phyloP scores from a whole-genome alignment of 2,113 vertebrate species.

The Tachysurus fulvidraco region DNA sequence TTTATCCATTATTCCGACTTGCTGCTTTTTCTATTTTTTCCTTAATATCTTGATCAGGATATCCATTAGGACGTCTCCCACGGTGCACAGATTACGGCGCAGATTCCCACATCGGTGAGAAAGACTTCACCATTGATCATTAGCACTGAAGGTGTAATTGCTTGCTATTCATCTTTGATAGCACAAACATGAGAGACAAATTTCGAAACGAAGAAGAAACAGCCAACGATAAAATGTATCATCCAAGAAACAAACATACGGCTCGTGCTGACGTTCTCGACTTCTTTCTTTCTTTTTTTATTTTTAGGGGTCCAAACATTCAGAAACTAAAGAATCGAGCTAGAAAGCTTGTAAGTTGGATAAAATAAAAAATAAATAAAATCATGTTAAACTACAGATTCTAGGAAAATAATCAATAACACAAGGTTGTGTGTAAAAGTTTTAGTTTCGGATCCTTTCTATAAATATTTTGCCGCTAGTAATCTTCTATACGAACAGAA shows the following conservation, averaged over 20 bases:
- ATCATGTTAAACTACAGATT: background rate
- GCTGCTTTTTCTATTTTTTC: slow-evolving; percentile 34
- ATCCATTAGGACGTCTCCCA: slow-evolving; percentile 39
- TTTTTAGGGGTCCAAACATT: background rate
- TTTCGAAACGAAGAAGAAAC: background rate
- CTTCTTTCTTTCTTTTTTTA: too few species aligned
- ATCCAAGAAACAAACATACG: background rate
- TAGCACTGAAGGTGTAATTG: slow-evolving; percentile 33
- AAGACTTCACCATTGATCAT: slow-evolving; percentile 42
- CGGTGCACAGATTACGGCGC: slow-evolving; percentile 37
- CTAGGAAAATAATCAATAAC: background rate
- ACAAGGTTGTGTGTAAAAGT: background rate
- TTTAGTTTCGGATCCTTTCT: too few species aligned
- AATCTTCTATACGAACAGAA: too few species aligned
- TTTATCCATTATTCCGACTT: slow-evolving; percentile 37
- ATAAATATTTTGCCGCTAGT: too few species aligned
- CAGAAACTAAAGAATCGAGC: background rate
- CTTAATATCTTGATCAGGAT: slow-evolving; percentile 39
- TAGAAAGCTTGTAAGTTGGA: background rate
- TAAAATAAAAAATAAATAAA: background rate
- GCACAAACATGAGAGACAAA: background rate
- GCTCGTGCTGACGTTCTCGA: background rate
- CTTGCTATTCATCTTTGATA: slow-evolving; percentile 42
- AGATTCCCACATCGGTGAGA: slow-evolving; percentile 25
- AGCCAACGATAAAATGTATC: background rate